Percentiles rank a stretch among this genome's conserved stretches.
Evolutionary conservation across 2,888 invertebrate genomes (phyloP).

Genomic region (Coleophora flavipennella): DNA sequence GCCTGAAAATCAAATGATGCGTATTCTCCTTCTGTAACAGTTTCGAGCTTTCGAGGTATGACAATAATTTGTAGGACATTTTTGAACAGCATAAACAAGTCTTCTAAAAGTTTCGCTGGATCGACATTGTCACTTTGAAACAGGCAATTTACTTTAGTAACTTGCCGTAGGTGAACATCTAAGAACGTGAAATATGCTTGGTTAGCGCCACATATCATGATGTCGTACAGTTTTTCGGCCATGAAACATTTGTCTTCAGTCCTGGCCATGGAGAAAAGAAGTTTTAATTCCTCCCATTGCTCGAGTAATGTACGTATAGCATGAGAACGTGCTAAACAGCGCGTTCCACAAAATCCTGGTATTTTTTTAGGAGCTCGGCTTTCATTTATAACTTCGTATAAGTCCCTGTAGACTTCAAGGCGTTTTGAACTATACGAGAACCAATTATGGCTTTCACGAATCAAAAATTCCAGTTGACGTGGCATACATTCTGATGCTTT

Average conservation of each 20-base stretch:
- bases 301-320: slow-evolving; percentile 7
- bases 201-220: slow-evolving; percentile 4
- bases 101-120: slow-evolving; percentile 6
- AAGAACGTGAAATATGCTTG: slow-evolving; percentile 4
- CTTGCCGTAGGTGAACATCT: slow-evolving; percentile 5
- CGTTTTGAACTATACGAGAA: slow-evolving; percentile 9
- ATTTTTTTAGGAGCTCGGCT: slow-evolving; percentile 7
- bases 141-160: slow-evolving; percentile 5
- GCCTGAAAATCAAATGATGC: slow-evolving; percentile 1
- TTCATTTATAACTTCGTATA: slow-evolving; percentile 5
- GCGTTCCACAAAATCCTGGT: slow-evolving; percentile 6
- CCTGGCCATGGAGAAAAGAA: slow-evolving; percentile 5
- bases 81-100: slow-evolving; percentile 6
- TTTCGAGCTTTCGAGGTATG: slow-evolving; percentile 3
- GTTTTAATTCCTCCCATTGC: slow-evolving; percentile 10
- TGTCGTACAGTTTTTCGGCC: slow-evolving; percentile 6
- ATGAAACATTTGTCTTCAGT: slow-evolving; percentile 8
- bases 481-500: slow-evolving; percentile 12
- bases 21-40: background rate
- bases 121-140: slow-evolving; percentile 9
- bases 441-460: slow-evolving; percentile 8
- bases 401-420: slow-evolving; percentile 3
- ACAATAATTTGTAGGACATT: slow-evolving; percentile 7
- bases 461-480: slow-evolving; percentile 10
- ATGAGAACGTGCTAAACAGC: slow-evolving; percentile 7